These are phyloP conservation scores for Lophochroa leadbeateri DNA, from an alignment of 2,113 vertebrate species.

Conservation along the genomic window DNA sequence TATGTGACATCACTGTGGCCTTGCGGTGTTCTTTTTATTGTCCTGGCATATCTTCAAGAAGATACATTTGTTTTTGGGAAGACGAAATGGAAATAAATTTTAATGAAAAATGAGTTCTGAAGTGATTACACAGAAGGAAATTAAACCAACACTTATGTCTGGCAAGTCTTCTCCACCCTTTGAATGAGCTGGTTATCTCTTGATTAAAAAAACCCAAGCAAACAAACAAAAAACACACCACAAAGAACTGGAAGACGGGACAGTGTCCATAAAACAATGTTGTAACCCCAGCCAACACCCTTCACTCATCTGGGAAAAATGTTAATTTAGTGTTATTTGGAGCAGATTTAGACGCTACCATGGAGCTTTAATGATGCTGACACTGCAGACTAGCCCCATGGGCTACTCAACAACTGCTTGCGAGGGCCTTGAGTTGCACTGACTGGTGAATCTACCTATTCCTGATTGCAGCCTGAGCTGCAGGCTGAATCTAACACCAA, in stretches of 20 bases:
- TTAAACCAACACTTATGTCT: neutral
- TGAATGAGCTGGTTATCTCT: neutral
- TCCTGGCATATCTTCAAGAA: neutral
- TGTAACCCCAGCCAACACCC: neutral
- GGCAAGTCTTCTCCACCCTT: neutral
- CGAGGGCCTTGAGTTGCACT: neutral
- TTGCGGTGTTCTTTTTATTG: neutral
- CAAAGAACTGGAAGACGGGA: neutral
- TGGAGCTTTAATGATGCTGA: neutral
- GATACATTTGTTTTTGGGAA: neutral
- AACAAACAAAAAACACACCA: neutral
- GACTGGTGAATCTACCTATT: neutral
- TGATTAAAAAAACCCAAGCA: neutral
- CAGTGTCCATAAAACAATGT: neutral
- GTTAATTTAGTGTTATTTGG: neutral
- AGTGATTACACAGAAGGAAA: neutral
- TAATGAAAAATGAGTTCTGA: neutral
- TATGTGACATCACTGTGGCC: neutral
- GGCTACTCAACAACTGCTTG: neutral
- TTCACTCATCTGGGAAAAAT: neutral
- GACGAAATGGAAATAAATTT: slow-evolving; percentile 22
- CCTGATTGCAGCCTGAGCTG: neutral
- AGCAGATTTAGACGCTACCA: neutral
- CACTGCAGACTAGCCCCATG: neutral
- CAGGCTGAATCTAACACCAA: neutral